These are phyloP conservation scores for silkworm (Bombyx mori) DNA, from an alignment of 1,140 invertebrate species.

Conservation along the genomic window DNA sequence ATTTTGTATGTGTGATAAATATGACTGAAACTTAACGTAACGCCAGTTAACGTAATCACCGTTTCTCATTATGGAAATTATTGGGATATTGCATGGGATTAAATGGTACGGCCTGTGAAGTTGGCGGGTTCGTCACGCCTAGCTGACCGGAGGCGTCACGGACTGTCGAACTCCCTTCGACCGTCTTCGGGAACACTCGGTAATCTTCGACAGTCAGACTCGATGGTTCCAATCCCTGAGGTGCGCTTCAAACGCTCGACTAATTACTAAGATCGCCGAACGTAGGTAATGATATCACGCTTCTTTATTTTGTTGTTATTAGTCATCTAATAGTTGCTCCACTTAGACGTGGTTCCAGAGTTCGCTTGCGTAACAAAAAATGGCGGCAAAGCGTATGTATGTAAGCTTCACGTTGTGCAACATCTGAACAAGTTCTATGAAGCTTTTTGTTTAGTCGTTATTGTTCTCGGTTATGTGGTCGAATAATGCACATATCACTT, in stretches of 20 bases:
- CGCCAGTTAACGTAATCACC: too few species aligned
- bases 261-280: conserved; percentile 48
- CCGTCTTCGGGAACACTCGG: conserved; percentile 41
- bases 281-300: conserved; percentile 36
- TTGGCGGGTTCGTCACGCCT: conserved; percentile 38
- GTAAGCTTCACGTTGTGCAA: too few species aligned
- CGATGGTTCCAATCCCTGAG: conserved; percentile 35
- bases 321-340: conserved; percentile 14
- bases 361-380: neutral
- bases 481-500: conserved; percentile 11
- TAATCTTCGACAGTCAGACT: conserved; percentile 30
- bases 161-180: conserved; percentile 39
- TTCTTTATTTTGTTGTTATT: conserved; percentile 16
- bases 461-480: conserved; percentile 12
- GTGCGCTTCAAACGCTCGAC: conserved; percentile 33
- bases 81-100: conserved; percentile 29
- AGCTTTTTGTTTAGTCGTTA: conserved; percentile 11
- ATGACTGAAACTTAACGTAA: too few species aligned
- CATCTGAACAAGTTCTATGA: too few species aligned
- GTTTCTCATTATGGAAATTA: neutral
- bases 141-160: conserved; percentile 41
- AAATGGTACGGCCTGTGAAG: conserved; percentile 30
- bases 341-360: neutral
- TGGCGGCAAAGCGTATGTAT: too few species aligned
- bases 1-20: too few species aligned